These are phyloP conservation scores for Alcedo quadribrachys DNA, from an alignment of 2,797 vertebrate genomes.

Conservation along the genomic window DNA sequence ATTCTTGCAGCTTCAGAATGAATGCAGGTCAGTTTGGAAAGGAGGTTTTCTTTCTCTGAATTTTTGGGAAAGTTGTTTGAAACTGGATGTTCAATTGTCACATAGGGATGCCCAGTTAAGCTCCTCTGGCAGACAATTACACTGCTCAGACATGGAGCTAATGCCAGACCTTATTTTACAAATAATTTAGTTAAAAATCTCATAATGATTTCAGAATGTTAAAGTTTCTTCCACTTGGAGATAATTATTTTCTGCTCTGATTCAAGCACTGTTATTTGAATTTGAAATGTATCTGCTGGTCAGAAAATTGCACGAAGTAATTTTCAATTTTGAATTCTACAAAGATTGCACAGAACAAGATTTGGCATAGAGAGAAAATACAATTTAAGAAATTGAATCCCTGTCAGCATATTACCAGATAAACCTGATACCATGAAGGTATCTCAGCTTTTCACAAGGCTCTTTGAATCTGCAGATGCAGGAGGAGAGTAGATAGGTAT, in stretches of 20 bases:
- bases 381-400: background rate
- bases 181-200: background rate
- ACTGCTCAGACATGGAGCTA: background rate
- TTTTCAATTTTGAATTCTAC: background rate
- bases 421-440: background rate
- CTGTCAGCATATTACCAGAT: background rate
- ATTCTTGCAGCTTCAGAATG: background rate
- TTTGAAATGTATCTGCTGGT: background rate
- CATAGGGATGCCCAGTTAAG: background rate
- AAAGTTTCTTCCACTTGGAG: background rate
- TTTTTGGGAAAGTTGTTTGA: background rate
- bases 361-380: background rate
- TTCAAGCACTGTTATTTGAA: background rate
- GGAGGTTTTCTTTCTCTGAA: background rate
- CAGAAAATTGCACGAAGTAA: background rate
- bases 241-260: background rate
- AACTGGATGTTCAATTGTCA: background rate
- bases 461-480: background rate
- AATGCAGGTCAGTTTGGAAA: background rate
- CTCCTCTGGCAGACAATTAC: background rate
- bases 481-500: fast-evolving
- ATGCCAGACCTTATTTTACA: background rate
- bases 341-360: background rate
- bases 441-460: background rate
- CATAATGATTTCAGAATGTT: background rate